phyloP scores from a whole-genome alignment of 1,140 invertebrate species.

The Capitella teleta region DNA sequence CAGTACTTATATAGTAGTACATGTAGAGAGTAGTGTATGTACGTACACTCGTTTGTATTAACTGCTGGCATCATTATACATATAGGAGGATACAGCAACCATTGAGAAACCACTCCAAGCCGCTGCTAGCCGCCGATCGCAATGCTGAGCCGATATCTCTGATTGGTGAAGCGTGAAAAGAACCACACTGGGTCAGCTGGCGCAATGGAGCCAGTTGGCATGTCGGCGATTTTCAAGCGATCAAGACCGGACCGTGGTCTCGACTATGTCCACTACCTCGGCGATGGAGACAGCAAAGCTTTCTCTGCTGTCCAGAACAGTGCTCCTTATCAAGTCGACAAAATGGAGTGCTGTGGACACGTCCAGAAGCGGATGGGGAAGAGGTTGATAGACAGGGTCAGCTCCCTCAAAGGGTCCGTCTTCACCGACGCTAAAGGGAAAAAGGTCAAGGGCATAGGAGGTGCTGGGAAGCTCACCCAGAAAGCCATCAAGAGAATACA shows the following conservation, averaged over 20 bases:
- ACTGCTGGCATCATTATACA: no score
- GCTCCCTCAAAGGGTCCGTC: not conserved
- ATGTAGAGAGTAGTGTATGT: no score
- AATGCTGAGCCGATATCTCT: no score
- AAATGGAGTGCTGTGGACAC: conserved; percentile 3
- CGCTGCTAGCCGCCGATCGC: no score
- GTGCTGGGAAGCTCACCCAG: conserved; percentile 1
- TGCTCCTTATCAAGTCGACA: not conserved
- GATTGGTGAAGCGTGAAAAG: no score
- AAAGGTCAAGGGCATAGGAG: conserved; percentile 1
- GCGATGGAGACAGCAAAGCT: not conserved
- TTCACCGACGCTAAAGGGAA: not conserved
- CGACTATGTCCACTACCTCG: not conserved
- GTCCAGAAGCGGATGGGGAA: conserved; percentile 2
- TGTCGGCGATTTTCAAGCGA: conserved; percentile 7
- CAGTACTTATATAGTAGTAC: no score
- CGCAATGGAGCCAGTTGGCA: conserved; percentile 19
- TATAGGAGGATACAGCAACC: no score
- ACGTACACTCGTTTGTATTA: no score
- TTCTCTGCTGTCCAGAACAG: not conserved
- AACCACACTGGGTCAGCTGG: conserved; percentile 19
- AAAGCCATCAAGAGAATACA: conserved; percentile 2
- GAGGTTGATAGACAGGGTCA: not conserved
- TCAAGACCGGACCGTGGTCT: not conserved
- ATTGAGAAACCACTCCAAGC: no score